Base-by-base conservation (phyloP, 2,888 invertebrate genomes). In the Pyralis farinalis region DNA sequence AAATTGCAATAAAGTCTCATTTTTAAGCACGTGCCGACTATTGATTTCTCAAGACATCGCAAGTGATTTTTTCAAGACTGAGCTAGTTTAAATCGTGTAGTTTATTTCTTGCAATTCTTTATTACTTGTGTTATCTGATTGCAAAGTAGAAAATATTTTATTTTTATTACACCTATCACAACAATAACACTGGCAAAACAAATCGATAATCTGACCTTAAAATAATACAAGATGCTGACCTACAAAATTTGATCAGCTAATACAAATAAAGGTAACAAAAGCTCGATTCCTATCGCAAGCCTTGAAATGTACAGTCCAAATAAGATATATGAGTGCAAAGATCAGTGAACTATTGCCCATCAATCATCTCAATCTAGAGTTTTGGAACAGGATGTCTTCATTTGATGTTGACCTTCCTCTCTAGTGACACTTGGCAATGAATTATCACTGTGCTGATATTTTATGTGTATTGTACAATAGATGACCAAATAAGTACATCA, bases 291-390 rank as follows among this genome's bases (percentile, higher is more conserved):
- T 31, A 31, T 31, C 31, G 11, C 12, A 12, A 31, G 12, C 31
- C 31, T 31, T 31, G 31, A 11, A 31, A 31, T 31, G 12, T 31
- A 12, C 31, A 31, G 4, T 12, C 31, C 31, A 31, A 12, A 31
- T 31, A 11, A 25, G 25, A 25, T n/a, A n/a, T 25, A 25, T 25
- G 25, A 25, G 25, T 22, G 32, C 33, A 32, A 32, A 30, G 21
- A 9, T 16, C 21, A 10, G 28, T 32, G 39, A 39, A 32, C 33
- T 10, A 33, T 16, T 31, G 27, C 10, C 27, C 33, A 39, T 39
- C 39, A 39, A 39, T 39, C 39, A 39, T 33, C 12, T 9, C 16
- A 27, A 39, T 39, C 39, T 39, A 33, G 39, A 39, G 33, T 27
- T 39, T 25, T 11, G 7, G 31, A 10, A 7, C 30, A 11, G 27